Conservation (phyloP, 2,113 vertebrate species). For the Tachysurus fulvidraco region DNA sequence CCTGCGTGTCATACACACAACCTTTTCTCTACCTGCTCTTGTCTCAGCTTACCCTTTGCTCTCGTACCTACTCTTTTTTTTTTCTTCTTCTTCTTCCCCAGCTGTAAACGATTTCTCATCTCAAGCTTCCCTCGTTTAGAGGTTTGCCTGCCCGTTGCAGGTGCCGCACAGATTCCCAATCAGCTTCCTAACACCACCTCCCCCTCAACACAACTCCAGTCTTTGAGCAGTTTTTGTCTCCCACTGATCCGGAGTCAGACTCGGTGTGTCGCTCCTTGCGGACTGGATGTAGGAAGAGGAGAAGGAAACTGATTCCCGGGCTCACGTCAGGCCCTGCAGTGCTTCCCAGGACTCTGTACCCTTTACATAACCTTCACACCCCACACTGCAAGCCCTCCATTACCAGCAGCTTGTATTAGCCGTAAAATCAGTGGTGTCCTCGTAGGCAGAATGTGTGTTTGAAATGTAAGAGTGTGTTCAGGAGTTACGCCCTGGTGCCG, state of each 20-base stretch:
- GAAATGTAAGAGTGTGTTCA: neutral
- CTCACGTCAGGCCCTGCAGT: conserved; percentile 13
- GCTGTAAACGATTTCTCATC: neutral
- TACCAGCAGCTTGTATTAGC: neutral
- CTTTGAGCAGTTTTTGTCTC: neutral
- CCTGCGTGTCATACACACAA: neutral
- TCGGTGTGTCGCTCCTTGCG: neutral
- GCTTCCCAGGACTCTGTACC: conserved; percentile 8
- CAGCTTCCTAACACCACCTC: neutral
- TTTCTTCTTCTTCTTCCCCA: too few relatives aligned
- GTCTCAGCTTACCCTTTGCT: too few relatives aligned
- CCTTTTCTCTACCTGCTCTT: neutral
- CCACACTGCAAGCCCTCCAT: conserved; percentile 16
- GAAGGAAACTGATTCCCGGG: conserved; percentile 14
- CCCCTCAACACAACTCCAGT: neutral
- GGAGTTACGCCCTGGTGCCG: neutral
- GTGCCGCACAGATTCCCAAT: conserved; percentile 27
- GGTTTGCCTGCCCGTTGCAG: neutral
- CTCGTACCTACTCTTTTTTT: too few relatives aligned
- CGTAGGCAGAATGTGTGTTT: neutral
- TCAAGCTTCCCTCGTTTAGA: neutral
- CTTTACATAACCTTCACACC: conserved; percentile 35
- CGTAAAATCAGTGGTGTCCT: neutral
- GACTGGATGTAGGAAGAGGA: neutral
- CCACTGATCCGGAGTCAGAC: neutral